A percentile compares a stretch with the other conserved stretches of the same genome.
These are phyloP conservation scores for Mnemiopsis leidyi DNA, from an alignment of 37 sponge, comb jelly and placozoan species.

Conservation along the genomic window DNA sequence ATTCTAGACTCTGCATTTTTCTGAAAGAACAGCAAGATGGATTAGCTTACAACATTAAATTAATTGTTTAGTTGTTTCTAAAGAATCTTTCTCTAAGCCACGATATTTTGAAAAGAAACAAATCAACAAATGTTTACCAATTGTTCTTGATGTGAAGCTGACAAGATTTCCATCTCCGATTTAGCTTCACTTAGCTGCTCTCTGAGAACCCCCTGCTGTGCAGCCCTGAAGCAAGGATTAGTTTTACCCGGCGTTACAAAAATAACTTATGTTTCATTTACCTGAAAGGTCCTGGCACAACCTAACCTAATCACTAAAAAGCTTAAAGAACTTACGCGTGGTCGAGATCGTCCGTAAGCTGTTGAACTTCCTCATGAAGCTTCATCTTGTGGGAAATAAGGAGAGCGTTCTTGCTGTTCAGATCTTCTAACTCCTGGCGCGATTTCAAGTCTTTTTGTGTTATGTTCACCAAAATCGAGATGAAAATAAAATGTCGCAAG, in stretches of 20 bases:
- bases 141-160: not conserved
- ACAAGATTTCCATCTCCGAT: not conserved
- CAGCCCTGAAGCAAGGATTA: no score
- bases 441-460: no score
- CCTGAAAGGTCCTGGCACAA: no score
- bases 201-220: not conserved
- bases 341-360: constrained; percentile 16
- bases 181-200: constrained; percentile 6
- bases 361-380: constrained; percentile 32
- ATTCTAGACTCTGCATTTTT: constrained; percentile 4
- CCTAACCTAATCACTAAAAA: no score
- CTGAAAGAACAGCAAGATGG: not conserved
- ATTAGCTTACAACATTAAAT: no score
- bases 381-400: constrained; percentile 61
- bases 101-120: not conserved
- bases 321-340: constrained; percentile 45
- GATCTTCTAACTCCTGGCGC: not conserved
- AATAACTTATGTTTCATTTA: no score
- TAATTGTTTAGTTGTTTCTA: no score
- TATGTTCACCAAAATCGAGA: no score
- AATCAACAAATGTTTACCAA: not conserved
- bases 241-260: no score
- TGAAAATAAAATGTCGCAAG: no score
- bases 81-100: no score
- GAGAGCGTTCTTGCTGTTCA: constrained; percentile 32